Evolutionary conservation across 2,888 invertebrate species (phyloP), one percentile per base, ranked within the genome.

Genomic region (Zaprionus bogoriensis): DNA sequence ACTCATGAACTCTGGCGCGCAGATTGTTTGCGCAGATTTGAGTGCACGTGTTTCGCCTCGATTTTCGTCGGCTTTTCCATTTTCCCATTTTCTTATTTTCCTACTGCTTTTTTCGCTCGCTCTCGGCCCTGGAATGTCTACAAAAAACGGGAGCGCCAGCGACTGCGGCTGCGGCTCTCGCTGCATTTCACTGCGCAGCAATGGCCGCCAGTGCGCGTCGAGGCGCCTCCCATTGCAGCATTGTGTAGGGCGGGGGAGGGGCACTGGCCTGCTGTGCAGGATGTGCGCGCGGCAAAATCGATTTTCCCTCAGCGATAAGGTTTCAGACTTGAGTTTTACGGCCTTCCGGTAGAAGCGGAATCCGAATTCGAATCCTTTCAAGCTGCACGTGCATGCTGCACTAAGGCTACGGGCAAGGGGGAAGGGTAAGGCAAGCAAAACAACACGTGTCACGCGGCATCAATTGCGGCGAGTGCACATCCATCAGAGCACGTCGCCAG

Each of bases 261-360:
- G 19, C n/a, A n/a, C n/a, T n/a, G 32, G 42, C 58, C 59, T 36
- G 32, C 17, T 36, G 7, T 36, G 17, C 32, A 17, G 71, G 68
- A 66, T 73, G 73, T 58, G 54, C 1, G 9, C 20, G 45, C 45
- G 41, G 59, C 52, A 48, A 48, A 79, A 84, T 84, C 83, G 83
- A 84, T 84, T 84, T 84, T 84, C 83, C 85, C 83, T 74, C 61
- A 58, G 76, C 32, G 70, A 84, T 83, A 85, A 76, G 74, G 80
- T 83, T 83, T 77, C 77, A 65, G 66, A 64, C 71, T 45, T 9
- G 7, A 36, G 71, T 59, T 74, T 68, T 65, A 74, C 67, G 59
- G 67, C 44, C 81, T 77, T 83, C 80, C 80, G 65, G 64, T 23
- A 38, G 48, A n/a, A n/a, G 6, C 32, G 32, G 14, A n/a, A n/a